Evolutionary conservation across 2,888 invertebrate species (phyloP), one percentile per base, ranked within the genome.

Genomic region (Heliconius sara): DNA sequence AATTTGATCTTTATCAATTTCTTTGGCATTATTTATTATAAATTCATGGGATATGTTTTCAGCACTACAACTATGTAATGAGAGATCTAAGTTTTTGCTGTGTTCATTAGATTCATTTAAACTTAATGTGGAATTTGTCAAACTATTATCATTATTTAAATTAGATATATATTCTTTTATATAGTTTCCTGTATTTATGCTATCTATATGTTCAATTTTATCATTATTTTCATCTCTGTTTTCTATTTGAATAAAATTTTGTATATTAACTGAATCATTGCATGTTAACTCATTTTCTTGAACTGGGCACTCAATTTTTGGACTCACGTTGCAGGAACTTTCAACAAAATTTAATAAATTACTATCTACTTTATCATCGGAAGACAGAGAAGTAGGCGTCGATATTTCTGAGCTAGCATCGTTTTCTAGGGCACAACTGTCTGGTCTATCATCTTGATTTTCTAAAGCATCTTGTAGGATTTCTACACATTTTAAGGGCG

Each of bases 51-150:
- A 89, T 85, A 95, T 89, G 83, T 94, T 92, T 84, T 95, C 95
- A 74, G 90, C 93, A 80, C 94, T 95, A 67, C 86, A 89, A 75
- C 94, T 95, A 67, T 88, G 88, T 0, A 87, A 83, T 0, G 89
- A 88, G 80, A 90, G 57, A 34, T 52, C 90, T 72, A 85, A 84
- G 19, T 39, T 83, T 77, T 84, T 88, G 22, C 86, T 85, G 43
- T 82, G 81, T 60, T 78, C 74, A 74, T 79, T 52, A 66, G 83
- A 75, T 25, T 92, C 92, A 80, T 92, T 86, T 78, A 95, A 86
- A 81, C 94, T 94, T 22, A 88, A 83, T 0, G 91, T 90, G 3
- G 95, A 94, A 16, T 87, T 86, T n/a, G 91, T 87, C 5, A 93
- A 83, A 22, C 79, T 84, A 79, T 83, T 89, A 77, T 85, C 84